Base-by-base conservation (phyloP, 2,113 vertebrate genomes). In the Chiloscyllium plagiosum region DNA sequence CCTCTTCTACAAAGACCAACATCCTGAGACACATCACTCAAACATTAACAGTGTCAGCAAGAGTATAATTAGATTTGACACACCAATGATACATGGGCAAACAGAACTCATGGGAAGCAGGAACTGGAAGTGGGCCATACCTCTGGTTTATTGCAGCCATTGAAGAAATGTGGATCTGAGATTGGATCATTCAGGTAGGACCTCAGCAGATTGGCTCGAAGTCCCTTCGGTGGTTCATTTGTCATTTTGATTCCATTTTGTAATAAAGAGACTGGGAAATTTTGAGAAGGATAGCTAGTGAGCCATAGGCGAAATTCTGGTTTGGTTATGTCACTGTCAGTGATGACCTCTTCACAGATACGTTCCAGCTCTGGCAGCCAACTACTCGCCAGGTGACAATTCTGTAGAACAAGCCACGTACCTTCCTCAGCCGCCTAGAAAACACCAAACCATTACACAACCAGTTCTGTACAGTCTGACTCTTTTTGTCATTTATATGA, bases 211-310 rank as follows among this genome's bases (percentile, higher is more conserved):
- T 96, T 95, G 52, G 72, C 94, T 95, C 96, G 96, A 47, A 96
- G 96, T 68, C 96, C 96, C 96, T 80, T 95, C 96, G 96, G 97
- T 96, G 96, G 66, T 61, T 96, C 95, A 70, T 0, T 96, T 96
- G 96, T 96, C 96, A 96, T 96, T 96, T 97, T 97, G 96, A 96
- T 96, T 96, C 96, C 94, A 37, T 89, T 50, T 92, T 95, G 96
- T 96, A 97, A 96, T 70, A 95, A 3, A 86, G 0, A 37, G 50
- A 95, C 92, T 95, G 96, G 96, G 94, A 96, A 97, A 85, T 96
- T 97, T 96, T 96, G 94, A 94, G 97, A 97, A 95, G 96, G 96
- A 95, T 96, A 97, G 96, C 96, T 97, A 96, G 93, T 97, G 96
- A 97, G 96, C 96, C 92, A 96, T 1, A 96, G 96, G 37, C 96